Percentiles rank a stretch among this genome's conserved stretches.
Evolutionary conservation across 2,113 vertebrate genomes (phyloP).

Genomic region (Anoura caudifer): DNA sequence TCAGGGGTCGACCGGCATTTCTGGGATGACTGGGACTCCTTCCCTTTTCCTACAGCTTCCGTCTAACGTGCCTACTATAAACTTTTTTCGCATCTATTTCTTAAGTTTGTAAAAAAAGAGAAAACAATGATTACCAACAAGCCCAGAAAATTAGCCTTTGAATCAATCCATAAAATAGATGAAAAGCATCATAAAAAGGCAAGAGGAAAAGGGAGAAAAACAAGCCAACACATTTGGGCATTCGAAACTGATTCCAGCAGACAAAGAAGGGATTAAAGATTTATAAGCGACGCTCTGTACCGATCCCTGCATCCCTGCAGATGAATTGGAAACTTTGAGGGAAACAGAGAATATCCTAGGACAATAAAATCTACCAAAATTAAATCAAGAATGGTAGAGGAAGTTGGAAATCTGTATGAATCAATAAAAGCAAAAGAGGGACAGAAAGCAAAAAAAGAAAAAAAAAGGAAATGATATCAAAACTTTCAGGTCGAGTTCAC

Average conservation of each 20-base stretch:
- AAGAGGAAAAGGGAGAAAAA: background rate
- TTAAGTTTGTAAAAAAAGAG: background rate
- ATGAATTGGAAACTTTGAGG: background rate
- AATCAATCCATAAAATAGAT: background rate
- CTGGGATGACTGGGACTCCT: background rate
- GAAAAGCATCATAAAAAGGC: background rate
- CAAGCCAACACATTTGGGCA: background rate
- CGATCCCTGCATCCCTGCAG: background rate
- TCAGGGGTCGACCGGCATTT: background rate
- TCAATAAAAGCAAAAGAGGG: background rate
- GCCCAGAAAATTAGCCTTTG: background rate
- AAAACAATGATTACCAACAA: background rate
- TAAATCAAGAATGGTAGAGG: background rate
- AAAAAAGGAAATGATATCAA: too few species aligned
- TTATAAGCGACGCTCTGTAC: fast-evolving
- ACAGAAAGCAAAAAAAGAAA: background rate
- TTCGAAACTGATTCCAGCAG: background rate
- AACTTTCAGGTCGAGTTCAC: background rate
- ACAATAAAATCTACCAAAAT: background rate
- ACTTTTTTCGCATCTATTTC: background rate
- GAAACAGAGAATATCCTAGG: background rate
- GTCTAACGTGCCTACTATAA: background rate
- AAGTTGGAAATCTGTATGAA: background rate
- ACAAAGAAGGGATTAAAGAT: background rate
- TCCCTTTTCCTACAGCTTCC: background rate